Conservation (phyloP, 2,888 invertebrate species). For the Biston betularia region DNA sequence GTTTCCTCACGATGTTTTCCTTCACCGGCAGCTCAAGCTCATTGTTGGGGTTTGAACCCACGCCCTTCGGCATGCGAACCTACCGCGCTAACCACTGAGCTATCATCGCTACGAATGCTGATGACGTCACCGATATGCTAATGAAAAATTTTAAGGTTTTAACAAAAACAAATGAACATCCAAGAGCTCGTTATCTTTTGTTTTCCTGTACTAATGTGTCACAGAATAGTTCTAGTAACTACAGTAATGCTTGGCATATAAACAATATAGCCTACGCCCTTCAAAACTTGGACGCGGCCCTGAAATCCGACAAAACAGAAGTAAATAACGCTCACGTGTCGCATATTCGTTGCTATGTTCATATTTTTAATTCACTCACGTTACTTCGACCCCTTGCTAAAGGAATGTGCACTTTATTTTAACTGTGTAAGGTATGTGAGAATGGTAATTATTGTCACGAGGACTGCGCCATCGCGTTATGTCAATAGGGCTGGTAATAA, state of each 20-base stretch:
- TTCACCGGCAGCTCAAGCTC: too few relatives aligned
- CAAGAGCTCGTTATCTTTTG: too few relatives aligned
- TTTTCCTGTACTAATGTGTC: neutral
- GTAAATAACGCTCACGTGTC: slow-evolving; percentile 35
- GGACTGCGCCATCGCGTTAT: slow-evolving; percentile 30
- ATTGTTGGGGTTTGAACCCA: too few relatives aligned
- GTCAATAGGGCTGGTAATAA: slow-evolving; percentile 30
- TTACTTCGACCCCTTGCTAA: slow-evolving; percentile 9
- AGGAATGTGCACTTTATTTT: slow-evolving; percentile 33
- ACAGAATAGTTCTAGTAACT: neutral
- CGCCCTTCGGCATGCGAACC: too few relatives aligned
- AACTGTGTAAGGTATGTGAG: slow-evolving; percentile 22
- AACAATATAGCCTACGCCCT: neutral
- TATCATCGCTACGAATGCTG: too few relatives aligned
- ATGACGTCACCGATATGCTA: too few relatives aligned
- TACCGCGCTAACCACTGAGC: too few relatives aligned
- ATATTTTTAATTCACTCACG: slow-evolving; percentile 40
- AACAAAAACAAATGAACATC: too few relatives aligned
- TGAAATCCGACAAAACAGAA: slow-evolving; percentile 28
- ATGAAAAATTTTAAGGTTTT: too few relatives aligned
- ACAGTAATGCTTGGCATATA: neutral
- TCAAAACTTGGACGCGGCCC: slow-evolving; percentile 6
- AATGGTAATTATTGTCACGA: slow-evolving; percentile 19
- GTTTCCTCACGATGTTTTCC: too few relatives aligned
- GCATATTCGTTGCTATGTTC: slow-evolving; percentile 22